Conservation (phyloP, 2,113 vertebrate genomes). For the Apus apus region DNA sequence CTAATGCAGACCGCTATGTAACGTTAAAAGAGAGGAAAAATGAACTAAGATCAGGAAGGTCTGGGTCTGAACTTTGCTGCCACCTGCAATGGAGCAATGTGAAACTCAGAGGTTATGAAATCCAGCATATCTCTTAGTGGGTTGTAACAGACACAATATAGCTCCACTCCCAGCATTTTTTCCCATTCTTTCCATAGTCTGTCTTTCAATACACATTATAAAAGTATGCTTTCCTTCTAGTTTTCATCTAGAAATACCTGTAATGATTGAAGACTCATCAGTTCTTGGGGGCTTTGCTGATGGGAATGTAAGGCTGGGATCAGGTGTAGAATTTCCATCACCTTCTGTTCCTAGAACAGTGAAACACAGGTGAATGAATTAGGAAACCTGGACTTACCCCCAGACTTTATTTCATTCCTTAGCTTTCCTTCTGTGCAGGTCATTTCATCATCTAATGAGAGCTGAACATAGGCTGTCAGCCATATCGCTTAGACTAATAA, state of each 20-base stretch:
- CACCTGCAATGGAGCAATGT: background rate
- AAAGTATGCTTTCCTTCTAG: background rate
- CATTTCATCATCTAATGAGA: background rate
- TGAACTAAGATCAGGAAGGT: background rate
- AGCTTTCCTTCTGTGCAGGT: background rate
- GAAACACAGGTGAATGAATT: background rate
- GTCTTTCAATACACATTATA: background rate
- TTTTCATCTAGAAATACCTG: background rate
- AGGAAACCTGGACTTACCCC: background rate
- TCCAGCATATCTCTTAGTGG: background rate
- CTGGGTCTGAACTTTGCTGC: background rate
- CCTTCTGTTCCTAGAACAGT: background rate
- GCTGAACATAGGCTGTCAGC: background rate
- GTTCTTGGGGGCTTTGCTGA: background rate
- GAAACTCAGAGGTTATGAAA: conserved; percentile 1
- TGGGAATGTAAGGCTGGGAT: background rate
- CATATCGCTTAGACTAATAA: background rate
- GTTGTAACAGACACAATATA: background rate
- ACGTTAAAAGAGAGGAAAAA: background rate
- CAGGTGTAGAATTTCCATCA: background rate
- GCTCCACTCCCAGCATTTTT: background rate
- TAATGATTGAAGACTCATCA: background rate
- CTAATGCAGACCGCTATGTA: background rate
- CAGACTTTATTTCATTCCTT: background rate
- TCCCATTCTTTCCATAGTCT: background rate